Evolutionary conservation across 2,113 vertebrate species (phyloP), one percentile per base, ranked within the genome.

Genomic region (Chionomys nivalis): DNA sequence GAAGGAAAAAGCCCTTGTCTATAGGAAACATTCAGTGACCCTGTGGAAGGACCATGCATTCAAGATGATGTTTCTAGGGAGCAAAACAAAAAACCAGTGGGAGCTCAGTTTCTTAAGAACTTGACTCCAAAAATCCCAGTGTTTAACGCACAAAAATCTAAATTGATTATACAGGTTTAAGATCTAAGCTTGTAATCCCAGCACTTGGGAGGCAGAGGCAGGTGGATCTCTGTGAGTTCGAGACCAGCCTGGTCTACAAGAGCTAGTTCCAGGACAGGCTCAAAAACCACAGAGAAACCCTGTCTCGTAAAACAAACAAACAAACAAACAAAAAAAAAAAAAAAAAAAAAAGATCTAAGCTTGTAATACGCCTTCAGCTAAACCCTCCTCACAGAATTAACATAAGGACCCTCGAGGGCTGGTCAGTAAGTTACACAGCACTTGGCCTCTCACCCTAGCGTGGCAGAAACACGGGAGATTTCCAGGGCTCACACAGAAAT

Each of bases 391-490:
- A 7, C 4, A 55, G 42, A 49, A 75, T 55, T 78, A 55, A 33
- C 23, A 21, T 58, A 23, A 86, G 73, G 61, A 33, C 7, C 1
- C 72, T 7, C 0, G 16, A 39, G 21, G 39, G n/a, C 92, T 5
- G 31, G 86, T 5, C n/a, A 39, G 26, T 66, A 12, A 13, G 13
- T n/a, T 16, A 63, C 1, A 11, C 0, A 8, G n/a, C 1, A 0
- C 24, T 2, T 3, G 44, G 12, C 17, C 52, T 82, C 68, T 33
- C 28, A 65, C 0, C 7, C 63, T 2, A 58, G 3, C 1, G 55
- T 0, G n/a, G 26, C 0, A 52, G 52, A 36, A 78, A 68, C 21
- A 1, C 1, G 4, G 19, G 31, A 5, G 19, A 58, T 65, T 70
- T 83, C 52, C 31, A 31, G 42, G 4, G 19, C 24, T 33, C 21